Base-by-base conservation (phyloP, 2,797 vertebrate genomes). In the Bovichtus diacanthus region DNA sequence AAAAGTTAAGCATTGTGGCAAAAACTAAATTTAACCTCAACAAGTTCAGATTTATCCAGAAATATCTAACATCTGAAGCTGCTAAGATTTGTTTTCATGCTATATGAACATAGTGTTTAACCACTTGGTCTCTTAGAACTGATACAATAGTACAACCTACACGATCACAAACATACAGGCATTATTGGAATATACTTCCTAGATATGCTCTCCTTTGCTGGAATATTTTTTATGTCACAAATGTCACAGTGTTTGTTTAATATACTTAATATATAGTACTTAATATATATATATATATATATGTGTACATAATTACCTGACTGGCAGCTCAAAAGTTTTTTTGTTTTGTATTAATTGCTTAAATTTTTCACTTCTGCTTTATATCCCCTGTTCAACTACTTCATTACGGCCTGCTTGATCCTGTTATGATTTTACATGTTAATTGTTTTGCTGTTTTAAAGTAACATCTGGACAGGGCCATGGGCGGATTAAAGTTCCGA, bases 391-490 rank as follows among this genome's bases (percentile, higher is more conserved):
- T 12, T 78, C 6, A 55, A 55, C 11, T 53, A 51, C 27, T 34
- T 65, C n/a, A 34, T 25, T n/a, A n/a, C n/a, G n/a, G 39, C n/a
- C 39, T 47, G 25, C n/a, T 47, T 61, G 54, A 31, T 75, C 19
- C 11, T 53, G n/a, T 21, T 63, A 15, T 21, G 11, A 61, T 60
- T 72, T 66, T 50, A 23, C 13, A 65, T 31, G 2, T 43, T 27
- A 23, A 54, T 34, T 9, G 47, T 61, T 80, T 44, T 23, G 18
- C 2, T 36, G 4, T 46, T 46, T 63, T 23, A 29, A 76, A 63
- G 29, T 59, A 7, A 43, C 27, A 21, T n/a, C 31, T 36, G 8
- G 15, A 27, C 21, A 27, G 31, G 15, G 51, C 16, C 21, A 56
- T 21, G 41, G n/a, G 19, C 1, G 3, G 47, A 71, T 47, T 60